Evolutionary conservation across 2,888 invertebrate genomes (phyloP).

Genomic region (Lymantria dispar): DNA sequence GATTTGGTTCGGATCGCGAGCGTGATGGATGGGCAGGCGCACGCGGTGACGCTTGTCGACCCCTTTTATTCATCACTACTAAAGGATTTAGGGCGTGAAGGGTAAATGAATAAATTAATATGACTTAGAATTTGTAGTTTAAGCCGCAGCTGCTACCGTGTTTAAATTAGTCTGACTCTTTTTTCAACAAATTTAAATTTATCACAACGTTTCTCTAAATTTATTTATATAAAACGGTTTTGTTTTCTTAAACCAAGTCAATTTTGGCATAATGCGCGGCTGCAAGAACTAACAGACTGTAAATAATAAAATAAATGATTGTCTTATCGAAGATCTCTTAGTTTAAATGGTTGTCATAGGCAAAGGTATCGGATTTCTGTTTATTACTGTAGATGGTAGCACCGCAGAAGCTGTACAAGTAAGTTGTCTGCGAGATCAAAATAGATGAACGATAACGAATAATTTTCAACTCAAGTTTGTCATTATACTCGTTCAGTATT

Average conservation of each 20-base stretch:
- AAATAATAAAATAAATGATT: slow-evolving; percentile 71
- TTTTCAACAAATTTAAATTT: slow-evolving; percentile 19
- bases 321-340: slow-evolving; percentile 67
- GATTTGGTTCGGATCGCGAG: slow-evolving; percentile 65
- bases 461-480: slow-evolving; percentile 44
- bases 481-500: slow-evolving; percentile 37
- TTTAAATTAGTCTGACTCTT: slow-evolving; percentile 42
- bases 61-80: slow-evolving; percentile 49
- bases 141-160: slow-evolving; percentile 64
- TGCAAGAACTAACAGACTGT: slow-evolving; percentile 44
- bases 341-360: slow-evolving; percentile 62
- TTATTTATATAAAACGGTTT: slow-evolving; percentile 1
- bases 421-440: slow-evolving; percentile 63
- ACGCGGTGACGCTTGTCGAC: slow-evolving; percentile 49
- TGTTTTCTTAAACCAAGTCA: slow-evolving; percentile 30
- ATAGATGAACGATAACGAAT: slow-evolving; percentile 51
- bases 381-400: slow-evolving; percentile 67
- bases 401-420: slow-evolving; percentile 57
- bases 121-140: slow-evolving; percentile 52
- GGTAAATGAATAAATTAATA: slow-evolving; percentile 77
- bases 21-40: slow-evolving; percentile 66
- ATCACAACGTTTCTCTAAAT: slow-evolving; percentile 11
- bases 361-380: slow-evolving; percentile 76
- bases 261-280: slow-evolving; percentile 58
- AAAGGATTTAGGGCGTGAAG: slow-evolving; percentile 74